Evolutionary conservation across 2,888 invertebrate genomes (phyloP).

Genomic region (Crossocerus cetratus): DNA sequence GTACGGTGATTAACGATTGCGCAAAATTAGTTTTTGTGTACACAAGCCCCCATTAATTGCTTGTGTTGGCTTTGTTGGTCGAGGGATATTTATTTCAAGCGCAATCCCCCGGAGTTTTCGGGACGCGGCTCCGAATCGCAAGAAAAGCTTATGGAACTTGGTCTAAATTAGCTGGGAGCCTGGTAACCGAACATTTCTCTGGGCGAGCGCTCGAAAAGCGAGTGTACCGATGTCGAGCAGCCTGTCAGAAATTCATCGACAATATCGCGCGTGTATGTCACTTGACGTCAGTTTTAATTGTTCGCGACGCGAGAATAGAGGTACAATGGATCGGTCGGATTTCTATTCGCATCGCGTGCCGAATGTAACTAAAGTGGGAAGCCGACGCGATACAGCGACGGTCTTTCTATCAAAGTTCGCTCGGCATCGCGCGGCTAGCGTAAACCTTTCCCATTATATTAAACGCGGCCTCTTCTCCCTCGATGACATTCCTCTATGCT

Average conservation of each 20-base stretch:
- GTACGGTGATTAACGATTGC: background rate
- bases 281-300: too few species aligned
- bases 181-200: background rate
- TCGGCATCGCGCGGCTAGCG: background rate
- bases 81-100: background rate
- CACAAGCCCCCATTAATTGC: background rate
- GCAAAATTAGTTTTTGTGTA: background rate
- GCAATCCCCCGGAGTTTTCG: background rate
- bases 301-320: too few species aligned
- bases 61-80: background rate
- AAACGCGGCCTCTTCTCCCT: background rate
- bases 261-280: too few species aligned
- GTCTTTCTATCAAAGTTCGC: background rate
- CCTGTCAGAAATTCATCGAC: background rate
- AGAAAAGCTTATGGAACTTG: conserved; percentile 7
- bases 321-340: background rate
- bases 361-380: background rate
- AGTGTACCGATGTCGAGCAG: background rate
- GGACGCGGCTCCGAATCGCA: conserved; percentile 14
- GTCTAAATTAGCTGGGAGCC: background rate
- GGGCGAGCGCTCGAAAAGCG: background rate
- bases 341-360: background rate
- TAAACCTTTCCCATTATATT: background rate
- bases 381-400: background rate
- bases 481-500: too few species aligned